Conservation (phyloP, 2,113 vertebrate species). For the Atrichornis clamosus region DNA sequence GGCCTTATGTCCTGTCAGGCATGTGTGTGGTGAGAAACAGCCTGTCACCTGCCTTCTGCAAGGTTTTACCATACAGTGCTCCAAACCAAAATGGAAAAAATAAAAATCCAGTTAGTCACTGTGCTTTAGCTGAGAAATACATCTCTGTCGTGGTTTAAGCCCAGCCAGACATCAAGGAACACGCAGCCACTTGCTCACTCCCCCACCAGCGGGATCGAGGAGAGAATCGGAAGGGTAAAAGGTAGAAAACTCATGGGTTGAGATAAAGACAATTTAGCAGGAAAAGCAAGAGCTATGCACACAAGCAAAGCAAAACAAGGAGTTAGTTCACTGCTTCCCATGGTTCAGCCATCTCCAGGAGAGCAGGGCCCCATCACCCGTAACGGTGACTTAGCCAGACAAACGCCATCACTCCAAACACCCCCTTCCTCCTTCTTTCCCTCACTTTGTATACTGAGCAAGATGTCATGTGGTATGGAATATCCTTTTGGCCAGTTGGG, state of each 20-base stretch:
- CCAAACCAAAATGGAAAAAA: neutral
- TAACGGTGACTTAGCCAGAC: neutral
- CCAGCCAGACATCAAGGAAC: neutral
- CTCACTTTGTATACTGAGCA: neutral
- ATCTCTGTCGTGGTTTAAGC: neutral
- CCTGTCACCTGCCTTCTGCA: neutral
- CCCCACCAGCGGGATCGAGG: neutral
- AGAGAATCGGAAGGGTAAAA: neutral
- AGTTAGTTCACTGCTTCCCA: neutral
- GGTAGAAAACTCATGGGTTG: neutral
- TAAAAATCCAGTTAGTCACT: neutral
- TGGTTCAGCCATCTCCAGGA: neutral
- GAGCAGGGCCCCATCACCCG: fast-evolving
- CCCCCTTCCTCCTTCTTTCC: neutral
- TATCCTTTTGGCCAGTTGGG: neutral
- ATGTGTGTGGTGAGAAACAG: neutral
- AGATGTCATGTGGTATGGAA: neutral
- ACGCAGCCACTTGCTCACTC: neutral
- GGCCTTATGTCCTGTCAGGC: neutral
- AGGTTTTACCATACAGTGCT: neutral
- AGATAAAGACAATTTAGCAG: neutral
- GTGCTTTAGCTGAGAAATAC: neutral
- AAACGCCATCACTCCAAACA: neutral
- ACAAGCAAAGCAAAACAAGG: neutral
- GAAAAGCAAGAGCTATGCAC: neutral